Base-by-base conservation (phyloP, 2,888 invertebrate species). In the Anthophora plumipes region DNA sequence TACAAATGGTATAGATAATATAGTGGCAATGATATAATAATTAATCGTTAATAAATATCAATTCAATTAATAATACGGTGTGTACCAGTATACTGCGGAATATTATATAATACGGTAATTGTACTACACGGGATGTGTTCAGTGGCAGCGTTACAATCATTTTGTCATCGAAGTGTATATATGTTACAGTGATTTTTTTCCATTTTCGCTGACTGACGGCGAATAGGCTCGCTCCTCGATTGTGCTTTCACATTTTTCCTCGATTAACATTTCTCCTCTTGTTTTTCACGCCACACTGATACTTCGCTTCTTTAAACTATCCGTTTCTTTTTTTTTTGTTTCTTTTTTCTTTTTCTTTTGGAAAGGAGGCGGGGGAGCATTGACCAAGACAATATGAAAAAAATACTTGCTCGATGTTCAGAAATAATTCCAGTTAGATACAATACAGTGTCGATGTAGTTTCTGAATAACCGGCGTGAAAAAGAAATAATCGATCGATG, bases 1-100 rank as follows among this genome's bases (percentile, higher is more conserved):
- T 93, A 93, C 93, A 93, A 93, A 93, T 92, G 88, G 91, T 92
- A 91, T 93, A 91, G 91, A 91, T 93, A 93, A 93, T 92, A 90
- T 93, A 92, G 91, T 91, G 90, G 87, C 92, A 92, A 92, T 93
- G 91, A 91, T 92, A 85, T 89, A 88, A 91, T 91, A 92, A 92
- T 92, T 91, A 92, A 93, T 91, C 89, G 88, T 90, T 92, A 92
- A 92, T 92, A 91, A 91, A 92, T 92, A 91, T 91, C 90, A 92
- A 93, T 92, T 89, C 88, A 91, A 93, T 92, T 89, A 86, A 88
- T 87, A 83, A 83, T 88, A 88, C 86, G 72, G 79, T 80, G 80
- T 84, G 84, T 87, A 83, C 80, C 83, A 79, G 83, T 88, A 85
- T 86, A 89, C 79, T 80, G 83, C 69, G 77, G 83, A 79, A 85